phyloP scores from a whole-genome alignment of 1,140 invertebrate genomes.

The Sitophilus oryzae region DNA sequence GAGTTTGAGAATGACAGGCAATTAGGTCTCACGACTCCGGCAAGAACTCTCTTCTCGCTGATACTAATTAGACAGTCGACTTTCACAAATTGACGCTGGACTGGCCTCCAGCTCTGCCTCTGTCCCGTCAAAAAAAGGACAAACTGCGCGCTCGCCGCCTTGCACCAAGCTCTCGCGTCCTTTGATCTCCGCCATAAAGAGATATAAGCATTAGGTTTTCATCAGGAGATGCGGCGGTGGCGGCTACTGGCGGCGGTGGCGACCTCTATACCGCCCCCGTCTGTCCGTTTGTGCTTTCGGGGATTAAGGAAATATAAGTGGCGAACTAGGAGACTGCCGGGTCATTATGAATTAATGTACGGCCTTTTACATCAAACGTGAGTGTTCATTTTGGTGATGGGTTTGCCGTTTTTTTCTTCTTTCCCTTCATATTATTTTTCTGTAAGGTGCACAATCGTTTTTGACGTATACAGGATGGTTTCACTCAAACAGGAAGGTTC shows the following conservation, averaged over 20 bases:
- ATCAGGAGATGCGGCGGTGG: constrained; percentile 42
- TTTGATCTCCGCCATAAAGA: constrained; percentile 45
- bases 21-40: no score
- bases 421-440: constrained; percentile 1
- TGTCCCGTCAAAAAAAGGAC: constrained; percentile 43
- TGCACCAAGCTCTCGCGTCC: constrained; percentile 35
- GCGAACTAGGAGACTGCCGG: constrained; percentile 42
- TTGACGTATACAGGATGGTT: no score
- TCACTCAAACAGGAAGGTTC: no score
- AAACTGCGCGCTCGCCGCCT: constrained; percentile 33
- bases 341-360: constrained; percentile 46
- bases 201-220: constrained; percentile 47
- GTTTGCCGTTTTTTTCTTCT: constrained; percentile 22
- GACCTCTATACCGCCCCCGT: no score
- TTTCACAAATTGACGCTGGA: constrained; percentile 25
- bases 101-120: constrained; percentile 22
- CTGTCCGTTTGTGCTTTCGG: constrained; percentile 43
- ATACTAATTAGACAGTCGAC: constrained; percentile 34
- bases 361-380: constrained; percentile 45
- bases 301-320: constrained; percentile 47
- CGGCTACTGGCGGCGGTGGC: constrained; percentile 32
- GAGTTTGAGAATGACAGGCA: no score
- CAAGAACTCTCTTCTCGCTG: constrained; percentile 9
- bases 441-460: no score
- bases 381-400: constrained; percentile 43